Evolutionary conservation across 2,797 vertebrate species (phyloP), one percentile per base, ranked within the genome.

Genomic region (Muraenolepis orangiensis): DNA sequence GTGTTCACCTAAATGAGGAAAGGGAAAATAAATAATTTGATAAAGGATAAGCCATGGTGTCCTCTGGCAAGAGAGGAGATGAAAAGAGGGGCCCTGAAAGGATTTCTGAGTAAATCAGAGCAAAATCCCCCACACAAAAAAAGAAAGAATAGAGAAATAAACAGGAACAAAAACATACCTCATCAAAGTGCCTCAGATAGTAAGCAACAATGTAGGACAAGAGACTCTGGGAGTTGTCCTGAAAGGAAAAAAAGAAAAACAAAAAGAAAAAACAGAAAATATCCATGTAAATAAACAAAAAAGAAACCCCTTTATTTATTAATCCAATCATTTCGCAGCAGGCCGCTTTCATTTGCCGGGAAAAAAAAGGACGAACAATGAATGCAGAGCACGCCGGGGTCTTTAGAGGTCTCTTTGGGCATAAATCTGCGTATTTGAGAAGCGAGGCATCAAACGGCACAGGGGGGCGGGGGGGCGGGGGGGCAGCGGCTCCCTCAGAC

Each of bases 161-260:
- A 94, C 92, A 93, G 86, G 86, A 91, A 92, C 83, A 83, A 86
- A 91, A 86, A 94, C 95, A 93, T 92, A 99, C 97, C 96, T 98
- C 95, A 92, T 98, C 96, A 95, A 98, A 98, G 92, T 99, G 96
- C 86, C 93, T 96, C 81, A 99, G 93, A 93, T 98, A 98, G 92
- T 98, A 98, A 69, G 96, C 95, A 85, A 98, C 97, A 61, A 97
- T 95, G 83, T 97, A 99, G 28, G 95, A 97, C 69, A 99, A 93
- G 89, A 99, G 95, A 89, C 95, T 98, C 88, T 93, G 94, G 87
- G 95, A 97, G 90, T 97, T 98, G 91, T 99, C 97, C 98, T 99
- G 90, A 87, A 89, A 91, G 85, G 85, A 89, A 79, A 82, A 66
- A 87, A 88, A 90, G 83, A 89, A 80, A 81, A 66, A 75, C n/a